phyloP scores from a whole-genome alignment of 2,113 vertebrate genomes.

The Erinaceus europaeus region DNA sequence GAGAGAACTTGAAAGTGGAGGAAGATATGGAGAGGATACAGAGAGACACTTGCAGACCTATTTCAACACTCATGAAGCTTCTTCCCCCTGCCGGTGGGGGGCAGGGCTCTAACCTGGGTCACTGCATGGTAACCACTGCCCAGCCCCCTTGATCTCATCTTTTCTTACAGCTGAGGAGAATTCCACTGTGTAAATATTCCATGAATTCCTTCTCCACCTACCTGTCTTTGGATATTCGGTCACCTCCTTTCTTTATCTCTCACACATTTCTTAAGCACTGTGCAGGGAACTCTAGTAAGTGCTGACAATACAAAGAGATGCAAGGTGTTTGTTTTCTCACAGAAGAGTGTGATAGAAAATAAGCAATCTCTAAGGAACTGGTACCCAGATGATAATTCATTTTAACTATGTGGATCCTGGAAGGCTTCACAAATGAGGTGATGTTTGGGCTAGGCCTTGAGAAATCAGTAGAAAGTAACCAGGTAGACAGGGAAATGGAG shows the following conservation, averaged over 20 bases:
- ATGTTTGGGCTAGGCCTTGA: conserved; percentile 30
- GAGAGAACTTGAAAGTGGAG: too few relatives aligned
- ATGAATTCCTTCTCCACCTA: too few relatives aligned
- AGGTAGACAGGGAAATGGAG: not conserved
- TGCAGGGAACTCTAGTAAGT: not conserved
- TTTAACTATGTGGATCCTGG: not conserved
- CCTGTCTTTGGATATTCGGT: too few relatives aligned
- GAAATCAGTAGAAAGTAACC: not conserved
- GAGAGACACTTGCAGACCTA: too few relatives aligned
- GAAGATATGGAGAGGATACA: too few relatives aligned
- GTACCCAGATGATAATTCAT: not conserved
- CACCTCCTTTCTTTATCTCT: not conserved
- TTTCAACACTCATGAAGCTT: too few relatives aligned
- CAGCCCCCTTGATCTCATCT: too few relatives aligned
- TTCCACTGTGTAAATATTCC: too few relatives aligned
- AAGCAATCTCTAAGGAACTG: not conserved
- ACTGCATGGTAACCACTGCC: too few relatives aligned
- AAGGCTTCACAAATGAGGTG: not conserved
- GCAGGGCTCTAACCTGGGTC: too few relatives aligned
- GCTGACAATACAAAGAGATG: not conserved
- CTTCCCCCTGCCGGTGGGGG: too few relatives aligned
- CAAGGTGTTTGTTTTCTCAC: not conserved
- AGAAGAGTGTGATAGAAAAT: not conserved
- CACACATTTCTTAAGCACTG: not conserved
- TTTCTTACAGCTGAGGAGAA: too few relatives aligned